Conservation (phyloP, 2,113 vertebrate species). For the Aegotheles bennettii region DNA sequence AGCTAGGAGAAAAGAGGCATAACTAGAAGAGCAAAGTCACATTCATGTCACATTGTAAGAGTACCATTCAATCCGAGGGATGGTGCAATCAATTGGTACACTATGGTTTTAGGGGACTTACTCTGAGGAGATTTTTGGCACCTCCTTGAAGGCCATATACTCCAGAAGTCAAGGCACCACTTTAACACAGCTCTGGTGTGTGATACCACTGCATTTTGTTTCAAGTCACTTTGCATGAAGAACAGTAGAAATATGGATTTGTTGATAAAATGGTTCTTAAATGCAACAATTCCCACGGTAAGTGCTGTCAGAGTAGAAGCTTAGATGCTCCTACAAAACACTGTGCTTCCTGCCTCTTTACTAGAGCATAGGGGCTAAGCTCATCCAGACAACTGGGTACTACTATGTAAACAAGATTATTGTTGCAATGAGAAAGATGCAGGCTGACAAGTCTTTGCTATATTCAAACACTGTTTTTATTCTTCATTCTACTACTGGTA, state of each 20-base stretch:
- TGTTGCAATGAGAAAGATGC: neutral
- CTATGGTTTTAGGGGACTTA: neutral
- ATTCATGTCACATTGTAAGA: neutral
- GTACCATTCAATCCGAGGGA: too few species aligned
- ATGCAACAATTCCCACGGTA: neutral
- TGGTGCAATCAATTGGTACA: fast-evolving
- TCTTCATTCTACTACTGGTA: neutral
- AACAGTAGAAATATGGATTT: neutral
- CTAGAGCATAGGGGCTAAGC: neutral
- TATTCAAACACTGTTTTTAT: neutral
- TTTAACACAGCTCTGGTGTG: neutral
- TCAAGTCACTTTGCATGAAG: neutral
- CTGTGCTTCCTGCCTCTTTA: neutral
- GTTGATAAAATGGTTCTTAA: neutral
- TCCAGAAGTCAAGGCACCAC: neutral
- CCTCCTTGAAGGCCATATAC: neutral
- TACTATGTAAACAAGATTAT: neutral
- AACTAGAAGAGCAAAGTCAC: neutral
- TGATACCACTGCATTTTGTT: neutral
- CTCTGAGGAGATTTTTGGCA: neutral
- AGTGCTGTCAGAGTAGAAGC: neutral
- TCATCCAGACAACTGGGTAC: neutral
- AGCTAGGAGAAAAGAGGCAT: neutral
- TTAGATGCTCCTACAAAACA: neutral
- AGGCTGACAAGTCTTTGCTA: neutral